A percentile compares a stretch with the other conserved stretches of the same genome.
These are phyloP conservation scores for Varanus komodoensis DNA, from an alignment of 2,113 vertebrate species.

Conservation along the genomic window DNA sequence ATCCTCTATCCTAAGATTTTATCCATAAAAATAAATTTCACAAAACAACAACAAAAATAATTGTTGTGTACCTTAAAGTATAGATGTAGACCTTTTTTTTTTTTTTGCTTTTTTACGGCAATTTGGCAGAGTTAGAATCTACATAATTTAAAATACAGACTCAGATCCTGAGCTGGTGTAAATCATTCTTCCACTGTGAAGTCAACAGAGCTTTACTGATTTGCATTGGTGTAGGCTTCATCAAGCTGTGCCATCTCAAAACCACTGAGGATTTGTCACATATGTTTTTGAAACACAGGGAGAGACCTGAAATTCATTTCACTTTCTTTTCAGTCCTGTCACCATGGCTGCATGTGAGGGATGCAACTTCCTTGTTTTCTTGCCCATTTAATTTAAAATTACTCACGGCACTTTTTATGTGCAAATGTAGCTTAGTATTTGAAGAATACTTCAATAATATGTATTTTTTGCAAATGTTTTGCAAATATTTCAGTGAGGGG, in stretches of 20 bases:
- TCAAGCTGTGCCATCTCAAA: slow-evolving; percentile 3
- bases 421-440: neutral
- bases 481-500: neutral
- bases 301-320: neutral
- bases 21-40: slow-evolving; percentile 64
- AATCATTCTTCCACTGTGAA: neutral
- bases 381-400: slow-evolving; percentile 22
- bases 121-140: slow-evolving; percentile 42
- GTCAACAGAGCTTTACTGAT: slow-evolving; percentile 25
- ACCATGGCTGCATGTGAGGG: neutral
- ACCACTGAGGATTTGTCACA: slow-evolving; percentile 22
- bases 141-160: slow-evolving; percentile 35
- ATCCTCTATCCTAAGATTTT: slow-evolving; percentile 75
- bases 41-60: slow-evolving; percentile 26
- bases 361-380: neutral
- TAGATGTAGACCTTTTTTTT: neutral
- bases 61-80: slow-evolving; percentile 8
- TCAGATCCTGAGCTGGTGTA: neutral
- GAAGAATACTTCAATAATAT: neutral
- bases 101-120: slow-evolving; percentile 20
- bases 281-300: slow-evolving; percentile 11
- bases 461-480: neutral
- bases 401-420: slow-evolving; percentile 1
- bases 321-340: slow-evolving; percentile 3
- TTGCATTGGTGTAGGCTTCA: slow-evolving; percentile 22